Evolutionary conservation across 2,113 vertebrate species (phyloP).

Genomic region (Nanorana parkeri): DNA sequence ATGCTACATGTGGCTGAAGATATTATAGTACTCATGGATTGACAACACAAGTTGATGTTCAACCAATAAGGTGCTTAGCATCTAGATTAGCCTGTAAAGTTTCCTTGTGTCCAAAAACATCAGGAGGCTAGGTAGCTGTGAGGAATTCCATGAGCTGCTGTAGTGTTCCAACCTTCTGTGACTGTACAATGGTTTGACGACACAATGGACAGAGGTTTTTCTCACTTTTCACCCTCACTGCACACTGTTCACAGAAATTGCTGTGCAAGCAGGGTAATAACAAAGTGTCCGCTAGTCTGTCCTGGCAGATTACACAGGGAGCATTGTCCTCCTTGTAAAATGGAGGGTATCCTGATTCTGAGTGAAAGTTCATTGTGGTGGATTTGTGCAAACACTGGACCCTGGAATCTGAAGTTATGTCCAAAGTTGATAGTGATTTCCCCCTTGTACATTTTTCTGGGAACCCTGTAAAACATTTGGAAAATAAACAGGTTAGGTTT

Average conservation of each 20-base stretch:
- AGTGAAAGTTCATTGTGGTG: neutral
- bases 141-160: too few species aligned
- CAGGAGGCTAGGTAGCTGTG: neutral
- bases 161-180: neutral
- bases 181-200: neutral
- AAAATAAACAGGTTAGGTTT: neutral
- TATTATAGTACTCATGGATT: too few species aligned
- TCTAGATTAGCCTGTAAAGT: neutral
- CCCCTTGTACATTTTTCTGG: neutral
- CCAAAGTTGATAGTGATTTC: neutral
- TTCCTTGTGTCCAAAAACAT: neutral
- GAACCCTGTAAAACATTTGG: neutral
- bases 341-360: neutral
- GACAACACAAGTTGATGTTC: too few species aligned
- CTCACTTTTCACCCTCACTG: neutral
- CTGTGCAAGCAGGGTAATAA: constrained; percentile 30
- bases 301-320: constrained; percentile 35
- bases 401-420: neutral
- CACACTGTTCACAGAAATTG: constrained; percentile 25
- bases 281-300: constrained; percentile 11
- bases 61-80: neutral
- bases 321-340: neutral
- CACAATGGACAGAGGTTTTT: constrained; percentile 28
- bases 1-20: too few species aligned
- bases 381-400: neutral